Evolutionary conservation across 1,140 invertebrate species (phyloP).

Genomic region (Geopemphigus sp.): DNA sequence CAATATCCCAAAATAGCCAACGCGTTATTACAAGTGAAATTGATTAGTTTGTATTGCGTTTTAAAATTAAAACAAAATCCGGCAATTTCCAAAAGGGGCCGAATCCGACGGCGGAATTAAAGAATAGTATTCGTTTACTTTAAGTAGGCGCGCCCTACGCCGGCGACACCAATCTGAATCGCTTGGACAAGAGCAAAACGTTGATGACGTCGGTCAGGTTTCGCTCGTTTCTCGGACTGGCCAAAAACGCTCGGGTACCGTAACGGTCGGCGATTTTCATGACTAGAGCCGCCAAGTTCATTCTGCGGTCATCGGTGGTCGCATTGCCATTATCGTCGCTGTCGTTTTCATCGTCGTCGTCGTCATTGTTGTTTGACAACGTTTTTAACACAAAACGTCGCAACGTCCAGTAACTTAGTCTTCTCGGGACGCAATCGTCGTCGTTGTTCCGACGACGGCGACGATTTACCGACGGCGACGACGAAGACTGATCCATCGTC

Average conservation of each 20-base stretch:
- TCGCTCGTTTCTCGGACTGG: neutral
- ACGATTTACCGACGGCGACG: no score
- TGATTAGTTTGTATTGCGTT: no score
- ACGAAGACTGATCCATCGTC: no score
- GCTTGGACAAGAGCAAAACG: neutral
- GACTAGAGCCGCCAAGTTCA: neutral
- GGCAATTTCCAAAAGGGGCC: no score
- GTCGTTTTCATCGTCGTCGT: no score
- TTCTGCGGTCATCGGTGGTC: no score
- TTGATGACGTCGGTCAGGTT: neutral
- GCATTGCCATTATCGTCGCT: no score
- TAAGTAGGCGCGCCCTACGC: neutral
- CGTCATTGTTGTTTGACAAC: neutral
- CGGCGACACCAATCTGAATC: neutral
- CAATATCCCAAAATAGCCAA: no score
- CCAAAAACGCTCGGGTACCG: neutral
- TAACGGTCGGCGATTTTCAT: neutral
- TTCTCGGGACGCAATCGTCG: neutral
- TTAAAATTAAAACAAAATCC: no score
- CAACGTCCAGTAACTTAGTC: slow-evolving; percentile 12
- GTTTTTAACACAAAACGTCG: neutral
- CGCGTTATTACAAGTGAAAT: no score
- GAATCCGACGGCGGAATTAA: no score
- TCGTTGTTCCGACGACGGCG: neutral
- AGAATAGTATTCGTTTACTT: no score